Percentiles rank a stretch among this genome's conserved stretches.
These are phyloP conservation scores for Dromiciops gliroides DNA, from an alignment of 2,113 vertebrate species.

Conservation along the genomic window DNA sequence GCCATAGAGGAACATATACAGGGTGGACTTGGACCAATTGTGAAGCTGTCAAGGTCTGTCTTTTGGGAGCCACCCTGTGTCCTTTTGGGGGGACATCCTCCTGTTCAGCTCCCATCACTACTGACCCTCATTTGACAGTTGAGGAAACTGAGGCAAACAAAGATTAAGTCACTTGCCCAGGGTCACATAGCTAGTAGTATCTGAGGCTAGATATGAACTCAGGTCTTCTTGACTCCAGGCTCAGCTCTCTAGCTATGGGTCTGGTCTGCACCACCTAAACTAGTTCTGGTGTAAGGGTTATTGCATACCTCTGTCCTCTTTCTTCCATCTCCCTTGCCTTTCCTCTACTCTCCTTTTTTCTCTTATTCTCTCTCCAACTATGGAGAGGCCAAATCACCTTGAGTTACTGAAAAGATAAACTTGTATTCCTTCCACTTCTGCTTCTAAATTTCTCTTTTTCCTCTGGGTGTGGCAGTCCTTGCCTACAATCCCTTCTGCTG, in stretches of 20 bases:
- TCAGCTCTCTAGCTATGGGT: too few relatives aligned
- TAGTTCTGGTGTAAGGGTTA: not conserved
- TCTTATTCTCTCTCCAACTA: not conserved
- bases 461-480: not conserved
- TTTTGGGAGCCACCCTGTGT: not conserved
- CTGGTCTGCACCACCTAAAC: not conserved
- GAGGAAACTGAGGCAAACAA: not conserved
- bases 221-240: too few relatives aligned
- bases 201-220: not conserved
- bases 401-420: not conserved
- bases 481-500: too few relatives aligned
- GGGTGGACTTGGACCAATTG: not conserved
- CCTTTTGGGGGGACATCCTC: not conserved
- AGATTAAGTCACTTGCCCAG: not conserved
- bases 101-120: not conserved
- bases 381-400: not conserved
- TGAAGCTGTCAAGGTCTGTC: not conserved
- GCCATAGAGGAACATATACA: not conserved
- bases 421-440: conserved; percentile 5
- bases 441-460: not conserved
- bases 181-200: not conserved
- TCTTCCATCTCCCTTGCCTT: not conserved
- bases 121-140: not conserved
- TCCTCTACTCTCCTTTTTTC: not conserved
- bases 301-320: not conserved